Conservation (phyloP, 2,888 invertebrate genomes). For the Drosophila tanythrix region DNA sequence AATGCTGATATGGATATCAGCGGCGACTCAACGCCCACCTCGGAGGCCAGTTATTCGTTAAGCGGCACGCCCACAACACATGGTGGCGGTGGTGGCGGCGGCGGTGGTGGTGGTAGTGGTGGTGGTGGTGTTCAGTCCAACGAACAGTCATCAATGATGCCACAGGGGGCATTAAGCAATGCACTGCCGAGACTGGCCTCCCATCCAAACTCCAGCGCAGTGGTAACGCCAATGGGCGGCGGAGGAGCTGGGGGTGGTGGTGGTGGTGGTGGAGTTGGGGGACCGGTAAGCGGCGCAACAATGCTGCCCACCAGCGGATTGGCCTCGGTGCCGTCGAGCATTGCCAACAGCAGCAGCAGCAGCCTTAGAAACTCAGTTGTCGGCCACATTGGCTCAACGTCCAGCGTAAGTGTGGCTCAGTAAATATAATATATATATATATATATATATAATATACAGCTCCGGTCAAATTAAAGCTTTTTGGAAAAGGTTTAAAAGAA, state of each 20-base stretch:
- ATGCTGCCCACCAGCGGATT: conserved; percentile 80
- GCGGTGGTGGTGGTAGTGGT: conserved; percentile 57
- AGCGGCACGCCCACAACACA: conserved; percentile 84
- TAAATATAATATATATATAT: background rate
- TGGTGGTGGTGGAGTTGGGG: conserved; percentile 60
- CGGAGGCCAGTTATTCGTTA: conserved; percentile 89
- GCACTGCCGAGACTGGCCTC: conserved; percentile 86
- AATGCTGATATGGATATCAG: conserved; percentile 97
- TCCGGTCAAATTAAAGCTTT: background rate
- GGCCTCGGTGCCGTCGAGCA: conserved; percentile 69
- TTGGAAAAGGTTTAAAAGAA: background rate
- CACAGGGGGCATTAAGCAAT: conserved; percentile 79
- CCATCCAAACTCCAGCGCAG: conserved; percentile 82
- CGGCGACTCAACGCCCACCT: conserved; percentile 94
- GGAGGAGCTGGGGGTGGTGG: conserved; percentile 47
- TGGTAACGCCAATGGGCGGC: conserved; percentile 41
- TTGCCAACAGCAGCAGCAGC: conserved; percentile 67
- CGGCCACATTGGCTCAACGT: conserved; percentile 74
- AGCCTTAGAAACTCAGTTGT: conserved; percentile 75
- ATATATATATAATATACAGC: background rate
- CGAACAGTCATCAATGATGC: conserved; percentile 82
- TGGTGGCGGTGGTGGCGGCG: conserved; percentile 56
- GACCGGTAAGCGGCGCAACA: conserved; percentile 79
- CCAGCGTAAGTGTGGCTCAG: conserved; percentile 58
- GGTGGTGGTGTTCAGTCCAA: conserved; percentile 45